Evolutionary conservation across 2,888 invertebrate genomes (phyloP), one percentile per base, ranked within the genome.

Genomic region (Eilema griseolum): DNA sequence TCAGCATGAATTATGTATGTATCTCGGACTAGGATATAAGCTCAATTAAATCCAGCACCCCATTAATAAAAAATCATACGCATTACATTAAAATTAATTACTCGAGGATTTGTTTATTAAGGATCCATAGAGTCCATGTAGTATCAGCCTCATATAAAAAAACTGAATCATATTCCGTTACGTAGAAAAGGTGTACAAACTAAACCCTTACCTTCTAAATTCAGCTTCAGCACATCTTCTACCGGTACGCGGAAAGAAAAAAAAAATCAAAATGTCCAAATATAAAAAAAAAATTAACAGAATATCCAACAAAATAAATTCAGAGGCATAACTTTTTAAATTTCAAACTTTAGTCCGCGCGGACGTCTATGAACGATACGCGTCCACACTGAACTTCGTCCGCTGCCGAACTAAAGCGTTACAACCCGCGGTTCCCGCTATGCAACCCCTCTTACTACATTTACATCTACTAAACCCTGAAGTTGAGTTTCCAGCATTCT

Each of bases 301-400:
- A 75, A 80, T 72, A 72, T 83, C 68, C 76, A 74, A 83, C 66
- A 72, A 66, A 64, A 65, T 24, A 46, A 67, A 70, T 78, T 74
- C 66, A 63, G 67, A 61, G 26, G 56, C 20, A 4, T 78, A 83
- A 82, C 76, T 83, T 84, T 83, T 81, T 66, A 78, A 75, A 76
- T 82, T 71, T 24, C 79, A 79, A 84, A 82, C 79, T 83, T 79
- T 77, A 76, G 73, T 71, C 71, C 84, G 85, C 79, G 81, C 28
- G 33, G 23, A 64, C 64, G 67, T 61, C 66, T 64, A 65, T 23
- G 33, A 60, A 41, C 57, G 59, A 65, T 64, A 62, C 63, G 70
- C 83, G 78, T 76, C 72, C 46, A 46, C 59, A 67, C 76, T 11
- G n/a, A 23, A 10, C 61, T 20, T 33, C 70, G 67, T 76, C 61